phyloP scores from a whole-genome alignment of 1,140 invertebrate species.

The Formica selysi region DNA sequence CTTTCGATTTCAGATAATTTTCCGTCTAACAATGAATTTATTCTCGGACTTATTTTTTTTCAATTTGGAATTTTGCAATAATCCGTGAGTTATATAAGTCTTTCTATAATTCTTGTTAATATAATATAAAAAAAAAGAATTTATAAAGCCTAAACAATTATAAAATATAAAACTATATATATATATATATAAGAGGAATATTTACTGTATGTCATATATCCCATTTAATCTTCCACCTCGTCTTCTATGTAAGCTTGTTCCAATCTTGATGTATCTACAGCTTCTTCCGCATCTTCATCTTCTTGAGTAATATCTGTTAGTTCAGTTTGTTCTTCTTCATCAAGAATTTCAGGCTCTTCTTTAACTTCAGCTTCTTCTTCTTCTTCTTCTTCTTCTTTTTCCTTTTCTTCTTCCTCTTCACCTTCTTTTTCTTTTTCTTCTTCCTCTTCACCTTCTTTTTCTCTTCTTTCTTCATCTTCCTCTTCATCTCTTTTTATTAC shows the following conservation, averaged over 20 bases:
- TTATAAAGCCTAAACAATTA: slow-evolving; percentile 27
- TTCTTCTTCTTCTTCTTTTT: background rate
- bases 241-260: slow-evolving; percentile 40
- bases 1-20: background rate
- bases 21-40: slow-evolving; percentile 58
- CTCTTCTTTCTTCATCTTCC: slow-evolving; percentile 22
- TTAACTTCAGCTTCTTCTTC: slow-evolving; percentile 19
- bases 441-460: background rate
- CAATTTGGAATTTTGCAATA: slow-evolving; percentile 81
- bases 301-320: background rate
- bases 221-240: slow-evolving; percentile 15
- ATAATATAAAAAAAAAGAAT: background rate
- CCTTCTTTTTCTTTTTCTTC: slow-evolving; percentile 5
- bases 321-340: background rate
- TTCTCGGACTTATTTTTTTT: background rate
- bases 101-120: slow-evolving; percentile 16
- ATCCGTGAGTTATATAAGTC: background rate
- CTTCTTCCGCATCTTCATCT: slow-evolving; percentile 37
- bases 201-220: slow-evolving; percentile 25
- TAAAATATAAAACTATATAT: slow-evolving; percentile 7
- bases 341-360: slow-evolving; percentile 25
- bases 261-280: background rate
- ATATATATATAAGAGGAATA: background rate
- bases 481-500: slow-evolving; percentile 39
- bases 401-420: background rate